Base-by-base conservation (phyloP, 2,113 vertebrate genomes). In the Scytalopus superciliaris region DNA sequence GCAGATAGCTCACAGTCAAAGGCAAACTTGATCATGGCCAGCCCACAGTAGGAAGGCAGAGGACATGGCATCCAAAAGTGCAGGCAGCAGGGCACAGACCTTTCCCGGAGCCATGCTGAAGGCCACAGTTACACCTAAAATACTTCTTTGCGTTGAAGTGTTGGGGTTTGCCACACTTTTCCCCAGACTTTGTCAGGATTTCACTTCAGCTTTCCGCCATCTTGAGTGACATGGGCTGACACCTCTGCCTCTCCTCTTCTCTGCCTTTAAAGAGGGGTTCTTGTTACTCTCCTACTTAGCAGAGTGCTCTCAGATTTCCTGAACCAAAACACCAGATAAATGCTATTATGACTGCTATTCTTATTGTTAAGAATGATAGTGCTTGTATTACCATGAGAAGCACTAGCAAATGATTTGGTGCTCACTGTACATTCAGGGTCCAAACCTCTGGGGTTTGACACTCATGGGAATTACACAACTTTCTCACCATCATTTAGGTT, bases 201-300 rank as follows among this genome's bases (percentile, higher is more conserved):
- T 40, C 25, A 31, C 18, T 74, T 81, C 25, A 78, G 42, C 11
- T 75, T 24, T 84, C 6, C 14, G 50, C 11, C 21, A 68, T 44
- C 33, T 40, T 72, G 12, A 75, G 24, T 0, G 0, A 55, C 19
- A 3, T 22, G 5, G 25, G 19, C 39, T 63, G 17, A 55, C 52
- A 40, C 19, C 35, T 60, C 33, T 1, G 1, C n/a, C 30, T 21
- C 8, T 91, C 5, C 3, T 27, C 53, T 63, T 33, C 40, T 59
- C 30, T 87, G 70, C 4, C 12, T 82, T 16, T 60, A 37, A 68
- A 72, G 22, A 22, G 14, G 17, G 19, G 9, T 1, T 52, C 21
- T 77, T 14, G 0, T n/a, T 84, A 80, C 27, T 67, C 28, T 66
- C 18, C 22, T 72, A 2, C 44, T 86, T 62, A 64, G 30, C 14